A percentile compares a stretch with the other conserved stretches of the same genome.
These are phyloP conservation scores for Campopleginae sp. DNA, from an alignment of 2,888 invertebrate genomes.

Conservation along the genomic window DNA sequence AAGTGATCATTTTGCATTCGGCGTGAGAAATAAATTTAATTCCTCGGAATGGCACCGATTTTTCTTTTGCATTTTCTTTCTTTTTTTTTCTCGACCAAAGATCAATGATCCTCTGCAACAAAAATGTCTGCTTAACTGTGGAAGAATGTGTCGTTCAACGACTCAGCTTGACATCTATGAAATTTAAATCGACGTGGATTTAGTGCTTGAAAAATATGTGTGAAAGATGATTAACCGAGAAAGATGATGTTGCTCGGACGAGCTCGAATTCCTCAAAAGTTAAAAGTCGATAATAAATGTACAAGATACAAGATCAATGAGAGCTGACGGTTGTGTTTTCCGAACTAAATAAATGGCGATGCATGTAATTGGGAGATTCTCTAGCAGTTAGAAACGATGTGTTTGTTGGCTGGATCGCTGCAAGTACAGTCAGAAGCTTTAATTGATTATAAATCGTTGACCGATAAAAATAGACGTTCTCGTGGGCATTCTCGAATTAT, in stretches of 20 bases:
- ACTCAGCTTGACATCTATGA: background rate
- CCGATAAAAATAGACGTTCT: background rate
- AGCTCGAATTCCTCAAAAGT: background rate
- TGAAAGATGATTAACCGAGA: background rate
- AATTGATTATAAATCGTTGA: background rate
- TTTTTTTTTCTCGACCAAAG: background rate
- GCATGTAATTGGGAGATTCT: background rate
- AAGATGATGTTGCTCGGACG: background rate
- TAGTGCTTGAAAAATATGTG: background rate
- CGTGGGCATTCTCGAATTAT: background rate
- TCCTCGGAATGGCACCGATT: background rate
- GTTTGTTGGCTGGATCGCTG: background rate
- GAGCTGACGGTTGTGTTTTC: background rate
- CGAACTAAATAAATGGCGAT: background rate
- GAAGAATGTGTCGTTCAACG: background rate
- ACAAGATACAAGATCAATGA: constrained; percentile 5
- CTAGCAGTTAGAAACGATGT: background rate
- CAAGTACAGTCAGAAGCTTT: background rate
- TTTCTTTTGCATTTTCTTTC: background rate
- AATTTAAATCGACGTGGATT: background rate
- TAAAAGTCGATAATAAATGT: background rate
- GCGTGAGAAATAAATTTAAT: background rate
- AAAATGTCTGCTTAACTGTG: background rate
- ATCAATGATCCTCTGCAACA: background rate
- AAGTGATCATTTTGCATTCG: background rate